Evolutionary conservation across 2,113 vertebrate species (phyloP).

Genomic region (Lamprotornis superbus): DNA sequence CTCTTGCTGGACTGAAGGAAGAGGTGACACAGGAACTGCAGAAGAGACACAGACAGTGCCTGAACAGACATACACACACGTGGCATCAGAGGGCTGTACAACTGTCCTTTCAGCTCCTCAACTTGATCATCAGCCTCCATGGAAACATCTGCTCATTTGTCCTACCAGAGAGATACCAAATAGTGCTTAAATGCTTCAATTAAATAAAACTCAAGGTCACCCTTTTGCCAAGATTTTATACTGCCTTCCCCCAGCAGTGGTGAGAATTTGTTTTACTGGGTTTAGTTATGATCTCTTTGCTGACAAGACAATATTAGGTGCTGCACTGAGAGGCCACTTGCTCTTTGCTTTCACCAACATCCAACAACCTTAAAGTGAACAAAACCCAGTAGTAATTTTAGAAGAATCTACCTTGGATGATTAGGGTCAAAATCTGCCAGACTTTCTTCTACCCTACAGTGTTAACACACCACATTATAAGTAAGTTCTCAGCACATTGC

Average conservation of each 20-base stretch:
- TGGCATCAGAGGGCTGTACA: neutral
- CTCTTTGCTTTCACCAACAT: neutral
- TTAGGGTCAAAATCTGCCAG: neutral
- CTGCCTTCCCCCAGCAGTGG: neutral
- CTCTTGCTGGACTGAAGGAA: neutral
- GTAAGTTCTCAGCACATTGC: neutral
- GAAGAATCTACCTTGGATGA: neutral
- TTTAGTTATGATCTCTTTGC: neutral
- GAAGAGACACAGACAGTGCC: neutral
- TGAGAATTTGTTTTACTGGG: neutral
- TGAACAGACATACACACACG: accelerated
- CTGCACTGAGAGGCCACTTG: neutral
- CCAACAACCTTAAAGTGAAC: neutral
- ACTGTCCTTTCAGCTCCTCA: neutral
- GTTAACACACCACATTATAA: neutral
- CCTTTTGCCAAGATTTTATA: neutral
- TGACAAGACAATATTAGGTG: neutral
- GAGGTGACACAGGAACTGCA: neutral
- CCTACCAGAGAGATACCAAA: neutral
- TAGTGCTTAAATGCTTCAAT: neutral
- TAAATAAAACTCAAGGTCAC: slow-evolving; percentile 16
- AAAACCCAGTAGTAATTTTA: neutral
- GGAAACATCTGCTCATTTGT: neutral
- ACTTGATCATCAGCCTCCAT: neutral
- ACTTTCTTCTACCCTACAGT: neutral